Evolutionary conservation across 2,888 invertebrate genomes (phyloP), one percentile per base, ranked within the genome.

Genomic region (Temnothorax unifasciatus): DNA sequence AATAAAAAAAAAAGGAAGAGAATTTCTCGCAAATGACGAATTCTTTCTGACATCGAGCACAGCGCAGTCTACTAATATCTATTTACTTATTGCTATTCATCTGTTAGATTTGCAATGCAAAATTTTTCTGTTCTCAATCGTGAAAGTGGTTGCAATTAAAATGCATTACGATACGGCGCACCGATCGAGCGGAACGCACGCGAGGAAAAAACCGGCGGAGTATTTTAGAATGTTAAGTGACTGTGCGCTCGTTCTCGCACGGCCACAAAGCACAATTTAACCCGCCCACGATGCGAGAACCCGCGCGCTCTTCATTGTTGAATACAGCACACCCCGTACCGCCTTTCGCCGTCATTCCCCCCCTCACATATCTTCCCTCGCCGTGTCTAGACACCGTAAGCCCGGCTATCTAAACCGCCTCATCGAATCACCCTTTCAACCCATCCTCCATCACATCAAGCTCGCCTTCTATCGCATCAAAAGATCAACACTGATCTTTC

Each of bases 151-250:
- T 9, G 41, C 44, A 29, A 77, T 52, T 69, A 69, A 57, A 68
- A 29, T 69, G 69, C 68, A 77, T 57, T 66, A 25, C 52, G 54
- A 77, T 44, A 57, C 15, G 15, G 21, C 8, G 15, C 29, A 50
- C 3, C 25, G 52, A 5, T 44, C 47, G 34, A 9, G 25, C 13
- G 50, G 52, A 38, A 25, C 41, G 57, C 15, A 52, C 50, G 54
- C 15, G 50, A 57, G 18, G 18, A 29, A 57, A 57, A 41, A 69
- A 57, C 41, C 44, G 38, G 25, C 61, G n/a, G n/a, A 57, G 29
- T 76, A 63, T 82, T 76, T 82, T 44, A 52, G 63, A 41, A 82
- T 76, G 61, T 76, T 76, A 82, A 82, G 77, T 76, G 44, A 52
- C 29, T 8, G 34, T n/a, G 52, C 52, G 25, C 57, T 41, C 63